phyloP scores from a whole-genome alignment of 2,888 invertebrate species.

The Lymantria monacha region DNA sequence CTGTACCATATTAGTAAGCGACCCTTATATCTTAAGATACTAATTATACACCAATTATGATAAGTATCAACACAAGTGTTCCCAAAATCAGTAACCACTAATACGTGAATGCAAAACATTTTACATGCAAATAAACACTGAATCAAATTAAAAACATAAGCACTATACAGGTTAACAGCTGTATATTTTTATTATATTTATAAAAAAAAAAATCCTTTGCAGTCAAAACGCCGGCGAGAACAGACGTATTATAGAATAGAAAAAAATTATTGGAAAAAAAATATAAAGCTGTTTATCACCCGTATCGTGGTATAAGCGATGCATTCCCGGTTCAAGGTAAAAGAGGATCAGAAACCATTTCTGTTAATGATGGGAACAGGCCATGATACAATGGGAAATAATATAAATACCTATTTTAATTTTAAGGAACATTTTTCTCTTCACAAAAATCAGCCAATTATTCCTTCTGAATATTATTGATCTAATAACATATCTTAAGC shows the following conservation, averaged over 20 bases:
- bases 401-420: constrained; percentile 65
- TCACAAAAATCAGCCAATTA: constrained; percentile 52
- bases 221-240: background rate
- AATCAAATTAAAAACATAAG: constrained; percentile 52
- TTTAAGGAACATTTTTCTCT: constrained; percentile 49
- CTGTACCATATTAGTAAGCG: constrained; percentile 38
- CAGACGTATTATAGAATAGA: background rate
- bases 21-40: constrained; percentile 46
- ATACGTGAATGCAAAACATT: constrained; percentile 76
- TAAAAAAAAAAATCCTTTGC: constrained; percentile 1
- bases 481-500: constrained; percentile 52
- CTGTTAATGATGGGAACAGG: constrained; percentile 70
- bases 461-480: constrained; percentile 47
- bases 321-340: constrained; percentile 57
- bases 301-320: constrained; percentile 59
- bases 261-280: background rate
- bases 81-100: constrained; percentile 46
- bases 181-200: constrained; percentile 7
- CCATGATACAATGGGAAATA: constrained; percentile 68
- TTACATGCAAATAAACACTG: constrained; percentile 79
- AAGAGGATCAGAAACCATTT: constrained; percentile 45
- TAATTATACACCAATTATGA: constrained; percentile 52
- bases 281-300: constrained; percentile 16
- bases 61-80: constrained; percentile 45
- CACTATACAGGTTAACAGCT: constrained; percentile 26